Base-by-base conservation (phyloP, 1,140 invertebrate genomes). In the Meloidogyne floridensis region DNA sequence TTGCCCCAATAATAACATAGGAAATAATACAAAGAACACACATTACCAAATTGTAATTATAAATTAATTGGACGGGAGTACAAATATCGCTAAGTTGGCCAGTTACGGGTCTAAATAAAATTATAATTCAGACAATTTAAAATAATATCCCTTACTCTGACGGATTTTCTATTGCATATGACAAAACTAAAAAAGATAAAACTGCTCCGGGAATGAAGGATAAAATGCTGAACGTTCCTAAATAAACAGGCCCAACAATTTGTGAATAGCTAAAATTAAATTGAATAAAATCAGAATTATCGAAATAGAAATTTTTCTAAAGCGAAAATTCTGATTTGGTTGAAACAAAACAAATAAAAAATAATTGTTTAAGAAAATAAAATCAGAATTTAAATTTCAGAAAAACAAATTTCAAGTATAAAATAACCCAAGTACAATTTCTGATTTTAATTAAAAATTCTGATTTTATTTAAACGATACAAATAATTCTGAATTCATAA, bases 31-130 rank as follows among this genome's bases (percentile, higher is more conserved):
- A 71, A 51, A 71, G 53, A 53, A 72, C 11, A 18, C 77, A 79
- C 18, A 79, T 72, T 10, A 79, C 8, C 65, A 79, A 53, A 72
- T 71, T 71, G 4, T 79, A 79, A 51, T 79, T 13, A 72, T 79
- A 79, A 53, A 79, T 72, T 51, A 79, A 53, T n/a, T 79, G 51
- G 6, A 79, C n/a, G 15, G 77, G 77, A 32, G 77, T 79, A 72
- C 77, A 79, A 1, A 20, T 79, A 72, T 79, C 77, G 47, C 77
- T 79, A 51, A 79, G 77, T 79, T 79, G 77, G 2, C 77, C 77
- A 47, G 77, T 79, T 51, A 79, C 65, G 0, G 77, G 65, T 72
- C 76, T 78, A 42, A 11, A 20, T 54, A 53, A 7, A 77, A 77
- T 53, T n/a, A 77, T 11, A 70, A 77, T 56, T 20, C 9, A 20